Percentiles rank a stretch among this genome's conserved stretches.
Evolutionary conservation across 2,113 vertebrate genomes (phyloP).

Genomic region (Megaceryle torquata): DNA sequence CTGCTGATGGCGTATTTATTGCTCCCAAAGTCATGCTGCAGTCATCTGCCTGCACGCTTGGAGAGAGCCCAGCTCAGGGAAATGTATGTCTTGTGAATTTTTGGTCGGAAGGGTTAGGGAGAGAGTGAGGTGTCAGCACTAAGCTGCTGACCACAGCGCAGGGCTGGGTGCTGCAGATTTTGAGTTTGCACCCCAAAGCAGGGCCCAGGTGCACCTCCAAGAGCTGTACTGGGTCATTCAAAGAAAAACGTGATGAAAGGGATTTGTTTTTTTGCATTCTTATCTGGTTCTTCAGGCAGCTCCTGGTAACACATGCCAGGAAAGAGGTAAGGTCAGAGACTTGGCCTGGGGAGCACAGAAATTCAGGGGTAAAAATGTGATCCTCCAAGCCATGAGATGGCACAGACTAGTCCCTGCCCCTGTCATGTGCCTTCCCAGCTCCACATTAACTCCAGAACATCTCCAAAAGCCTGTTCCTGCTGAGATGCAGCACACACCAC

Average conservation of each 20-base stretch:
- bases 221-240: neutral
- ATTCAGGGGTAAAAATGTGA: neutral
- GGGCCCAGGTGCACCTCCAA: neutral
- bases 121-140: neutral
- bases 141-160: rapidly evolving
- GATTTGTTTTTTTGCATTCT: neutral
- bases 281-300: neutral
- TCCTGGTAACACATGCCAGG: neutral
- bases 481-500: neutral
- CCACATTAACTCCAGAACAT: neutral
- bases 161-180: neutral
- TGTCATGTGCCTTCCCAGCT: neutral
- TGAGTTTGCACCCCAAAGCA: neutral
- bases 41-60: neutral
- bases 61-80: neutral
- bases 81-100: neutral
- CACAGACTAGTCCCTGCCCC: neutral
- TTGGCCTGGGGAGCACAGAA: neutral
- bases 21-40: neutral
- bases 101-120: neutral
- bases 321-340: neutral
- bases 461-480: neutral
- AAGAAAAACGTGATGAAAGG: neutral
- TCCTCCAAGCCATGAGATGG: neutral
- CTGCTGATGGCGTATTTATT: neutral